These are phyloP conservation scores for Pipistrellus pygmaeus DNA, from an alignment of 2,797 vertebrate genomes.

Conservation along the genomic window DNA sequence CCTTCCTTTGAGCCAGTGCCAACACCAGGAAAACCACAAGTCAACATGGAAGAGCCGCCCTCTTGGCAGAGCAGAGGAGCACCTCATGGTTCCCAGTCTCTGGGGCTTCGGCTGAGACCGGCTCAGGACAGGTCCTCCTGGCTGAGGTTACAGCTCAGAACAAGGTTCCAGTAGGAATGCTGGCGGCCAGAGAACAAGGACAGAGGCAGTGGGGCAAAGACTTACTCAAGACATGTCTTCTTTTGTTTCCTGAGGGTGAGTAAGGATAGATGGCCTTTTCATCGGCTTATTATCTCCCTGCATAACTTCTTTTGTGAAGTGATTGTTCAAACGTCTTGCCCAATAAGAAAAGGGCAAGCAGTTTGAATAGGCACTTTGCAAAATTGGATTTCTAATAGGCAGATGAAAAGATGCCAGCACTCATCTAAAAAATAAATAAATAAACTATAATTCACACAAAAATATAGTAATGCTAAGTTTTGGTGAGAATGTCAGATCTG, in stretches of 20 bases:
- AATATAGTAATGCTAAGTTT: neutral
- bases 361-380: neutral
- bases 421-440: neutral
- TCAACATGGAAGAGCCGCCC: neutral
- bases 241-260: neutral
- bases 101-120: neutral
- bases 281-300: neutral
- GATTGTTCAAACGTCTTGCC: neutral
- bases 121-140: neutral
- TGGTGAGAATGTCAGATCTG: neutral
- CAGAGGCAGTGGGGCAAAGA: neutral
- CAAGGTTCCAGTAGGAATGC: neutral
- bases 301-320: neutral
- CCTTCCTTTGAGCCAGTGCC: neutral
- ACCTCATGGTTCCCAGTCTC: neutral
- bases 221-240: neutral
- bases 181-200: neutral
- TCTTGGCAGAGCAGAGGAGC: neutral
- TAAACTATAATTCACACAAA: constrained; percentile 5
- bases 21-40: neutral
- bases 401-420: neutral
- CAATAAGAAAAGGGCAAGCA: neutral
- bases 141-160: neutral
- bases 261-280: neutral
- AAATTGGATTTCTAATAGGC: neutral